Conservation (phyloP, 53 echinoderm and acorn worm genomes). For the Actinopyga echinites region DNA sequence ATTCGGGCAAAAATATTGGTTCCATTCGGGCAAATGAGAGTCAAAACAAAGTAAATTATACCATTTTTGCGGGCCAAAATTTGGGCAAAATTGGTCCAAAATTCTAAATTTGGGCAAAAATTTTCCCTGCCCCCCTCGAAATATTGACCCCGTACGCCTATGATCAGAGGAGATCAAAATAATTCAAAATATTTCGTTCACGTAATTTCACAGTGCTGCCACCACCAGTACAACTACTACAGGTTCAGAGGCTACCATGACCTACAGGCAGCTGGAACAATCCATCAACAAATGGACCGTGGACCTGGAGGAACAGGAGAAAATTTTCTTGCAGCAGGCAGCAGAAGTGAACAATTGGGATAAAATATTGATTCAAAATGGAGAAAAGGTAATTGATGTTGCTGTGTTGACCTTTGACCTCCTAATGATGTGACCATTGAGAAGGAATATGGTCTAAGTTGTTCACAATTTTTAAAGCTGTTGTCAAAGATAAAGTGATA, state of each 20-base stretch:
- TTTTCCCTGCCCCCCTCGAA: too few species aligned
- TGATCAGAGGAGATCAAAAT: neutral
- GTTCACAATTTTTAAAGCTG: too few species aligned
- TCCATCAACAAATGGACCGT: constrained; percentile 98
- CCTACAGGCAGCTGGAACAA: constrained; percentile 83
- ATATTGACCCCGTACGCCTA: neutral
- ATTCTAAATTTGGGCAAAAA: too few species aligned
- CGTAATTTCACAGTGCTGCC: neutral
- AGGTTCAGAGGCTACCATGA: constrained; percentile 67
- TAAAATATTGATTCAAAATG: constrained; percentile 69
- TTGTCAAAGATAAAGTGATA: too few species aligned
- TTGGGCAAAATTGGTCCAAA: too few species aligned
- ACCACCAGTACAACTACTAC: constrained; percentile 12
- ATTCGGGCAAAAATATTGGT: too few species aligned
- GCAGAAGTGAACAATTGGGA: constrained; percentile 92
- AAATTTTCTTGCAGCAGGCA: constrained; percentile 87
- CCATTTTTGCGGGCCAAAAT: too few species aligned
- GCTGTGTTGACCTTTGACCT: too few species aligned
- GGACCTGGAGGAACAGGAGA: constrained; percentile 92
- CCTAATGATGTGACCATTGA: too few species aligned
- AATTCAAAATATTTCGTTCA: neutral
- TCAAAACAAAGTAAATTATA: too few species aligned
- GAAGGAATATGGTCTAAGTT: too few species aligned
- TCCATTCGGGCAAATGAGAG: too few species aligned
- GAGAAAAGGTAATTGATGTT: constrained; percentile 51